Evolutionary conservation across 1,140 invertebrate genomes (phyloP).

Genomic region (Helicoverpa armigera): DNA sequence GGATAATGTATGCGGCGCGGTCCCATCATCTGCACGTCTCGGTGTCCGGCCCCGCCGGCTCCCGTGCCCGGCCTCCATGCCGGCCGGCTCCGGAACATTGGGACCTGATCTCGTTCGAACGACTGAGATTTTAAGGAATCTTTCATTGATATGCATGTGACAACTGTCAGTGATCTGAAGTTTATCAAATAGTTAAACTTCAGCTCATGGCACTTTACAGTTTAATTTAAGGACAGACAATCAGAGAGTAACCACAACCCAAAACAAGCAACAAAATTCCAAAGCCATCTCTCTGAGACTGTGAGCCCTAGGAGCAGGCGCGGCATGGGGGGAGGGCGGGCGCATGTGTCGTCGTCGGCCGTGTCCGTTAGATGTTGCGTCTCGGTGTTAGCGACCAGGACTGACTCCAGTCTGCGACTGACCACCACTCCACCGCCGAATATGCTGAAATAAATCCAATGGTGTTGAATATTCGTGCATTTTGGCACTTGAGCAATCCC

Average conservation of each 20-base stretch:
- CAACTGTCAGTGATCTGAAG: too few relatives aligned
- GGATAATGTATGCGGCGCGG: slow-evolving; percentile 84
- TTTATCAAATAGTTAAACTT: too few relatives aligned
- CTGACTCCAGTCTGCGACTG: slow-evolving; percentile 71
- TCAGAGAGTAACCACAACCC: too few relatives aligned
- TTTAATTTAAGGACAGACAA: too few relatives aligned
- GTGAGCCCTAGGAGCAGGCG: neutral
- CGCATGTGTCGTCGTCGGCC: slow-evolving; percentile 77
- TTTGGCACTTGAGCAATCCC: too few relatives aligned
- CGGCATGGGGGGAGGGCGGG: slow-evolving; percentile 66
- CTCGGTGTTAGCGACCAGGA: slow-evolving; percentile 79
- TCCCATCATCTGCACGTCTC: slow-evolving; percentile 86
- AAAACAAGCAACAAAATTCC: too few relatives aligned
- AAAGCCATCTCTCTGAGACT: too few relatives aligned
- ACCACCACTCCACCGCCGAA: slow-evolving; percentile 64
- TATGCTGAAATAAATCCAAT: slow-evolving; percentile 51
- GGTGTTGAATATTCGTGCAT: neutral
- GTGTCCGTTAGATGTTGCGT: slow-evolving; percentile 83
- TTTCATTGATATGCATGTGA: too few relatives aligned
- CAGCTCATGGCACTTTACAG: too few relatives aligned
- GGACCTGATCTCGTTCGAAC: neutral
- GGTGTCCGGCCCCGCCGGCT: slow-evolving; percentile 73
- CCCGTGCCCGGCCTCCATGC: slow-evolving; percentile 67
- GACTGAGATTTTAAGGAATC: too few relatives aligned
- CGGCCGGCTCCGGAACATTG: neutral